Evolutionary conservation across 2,797 vertebrate genomes (phyloP).

Genomic region (Alauda arvensis): DNA sequence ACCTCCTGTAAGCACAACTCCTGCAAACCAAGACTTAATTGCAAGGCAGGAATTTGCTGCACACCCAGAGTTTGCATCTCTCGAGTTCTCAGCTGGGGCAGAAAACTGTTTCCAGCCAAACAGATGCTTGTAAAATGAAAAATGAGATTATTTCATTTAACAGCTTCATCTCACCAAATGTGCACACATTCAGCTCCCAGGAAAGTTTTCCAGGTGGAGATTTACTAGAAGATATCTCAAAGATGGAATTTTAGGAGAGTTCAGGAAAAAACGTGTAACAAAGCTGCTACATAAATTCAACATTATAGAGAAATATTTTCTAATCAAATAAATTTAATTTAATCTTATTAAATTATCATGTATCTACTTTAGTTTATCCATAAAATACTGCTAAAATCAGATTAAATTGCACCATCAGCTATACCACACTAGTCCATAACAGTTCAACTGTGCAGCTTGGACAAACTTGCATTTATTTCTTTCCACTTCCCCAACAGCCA

Average conservation of each 20-base stretch:
- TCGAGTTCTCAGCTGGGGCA: not conserved
- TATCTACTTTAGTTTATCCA: not conserved
- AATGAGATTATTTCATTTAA: not conserved
- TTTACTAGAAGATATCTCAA: not conserved
- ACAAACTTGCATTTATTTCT: not conserved
- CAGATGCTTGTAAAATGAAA: not conserved
- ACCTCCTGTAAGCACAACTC: not conserved
- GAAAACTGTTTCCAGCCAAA: not conserved
- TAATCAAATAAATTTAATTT: not conserved
- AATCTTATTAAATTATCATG: not conserved
- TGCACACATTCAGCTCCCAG: not conserved
- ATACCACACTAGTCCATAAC: not conserved
- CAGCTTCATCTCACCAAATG: not conserved
- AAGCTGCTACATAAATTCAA: not conserved
- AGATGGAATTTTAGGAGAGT: not conserved
- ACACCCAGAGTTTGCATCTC: not conserved
- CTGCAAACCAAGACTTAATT: not conserved
- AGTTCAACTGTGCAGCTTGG: not conserved
- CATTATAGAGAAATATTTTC: not conserved
- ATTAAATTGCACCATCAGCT: not conserved
- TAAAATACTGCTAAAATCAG: not conserved
- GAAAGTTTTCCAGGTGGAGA: not conserved
- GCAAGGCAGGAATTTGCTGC: not conserved
- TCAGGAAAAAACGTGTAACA: not conserved
- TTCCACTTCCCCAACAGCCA: not conserved